phyloP scores from a whole-genome alignment of 2,113 vertebrate species.

The Clarias batrachus region DNA sequence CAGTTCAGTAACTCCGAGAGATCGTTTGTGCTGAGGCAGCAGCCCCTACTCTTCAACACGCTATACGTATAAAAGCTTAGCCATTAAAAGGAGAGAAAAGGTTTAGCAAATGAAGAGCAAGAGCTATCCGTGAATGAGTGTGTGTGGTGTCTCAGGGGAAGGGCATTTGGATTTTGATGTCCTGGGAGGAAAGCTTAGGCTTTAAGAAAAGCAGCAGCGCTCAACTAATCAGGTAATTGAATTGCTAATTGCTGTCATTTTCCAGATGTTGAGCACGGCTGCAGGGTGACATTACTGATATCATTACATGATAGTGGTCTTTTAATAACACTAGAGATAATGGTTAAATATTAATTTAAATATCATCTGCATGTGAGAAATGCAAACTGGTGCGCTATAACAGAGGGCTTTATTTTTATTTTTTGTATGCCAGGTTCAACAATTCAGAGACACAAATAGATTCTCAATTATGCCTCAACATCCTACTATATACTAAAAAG shows the following conservation, averaged over 20 bases:
- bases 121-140: conserved; percentile 9
- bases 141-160: conserved; percentile 20
- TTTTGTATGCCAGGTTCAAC: neutral
- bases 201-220: conserved; percentile 17
- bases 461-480: neutral
- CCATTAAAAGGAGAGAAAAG: neutral
- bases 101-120: conserved; percentile 18
- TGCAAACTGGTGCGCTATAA: neutral
- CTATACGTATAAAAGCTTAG: neutral
- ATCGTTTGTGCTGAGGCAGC: conserved; percentile 25
- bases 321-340: conserved; percentile 9
- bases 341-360: conserved; percentile 10
- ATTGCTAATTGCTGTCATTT: conserved; percentile 34
- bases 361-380: neutral
- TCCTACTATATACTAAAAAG: neutral
- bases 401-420: neutral
- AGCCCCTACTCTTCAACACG: neutral
- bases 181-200: conserved; percentile 8
- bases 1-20: neutral
- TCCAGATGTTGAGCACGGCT: conserved; percentile 21
- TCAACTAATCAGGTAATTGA: conserved; percentile 26
- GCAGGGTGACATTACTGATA: conserved; percentile 9
- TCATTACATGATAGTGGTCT: neutral
- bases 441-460: neutral
- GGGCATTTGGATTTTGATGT: conserved; percentile 3